phyloP scores from a whole-genome alignment of 1,140 invertebrate species.

The Drosophila ohnishii region DNA sequence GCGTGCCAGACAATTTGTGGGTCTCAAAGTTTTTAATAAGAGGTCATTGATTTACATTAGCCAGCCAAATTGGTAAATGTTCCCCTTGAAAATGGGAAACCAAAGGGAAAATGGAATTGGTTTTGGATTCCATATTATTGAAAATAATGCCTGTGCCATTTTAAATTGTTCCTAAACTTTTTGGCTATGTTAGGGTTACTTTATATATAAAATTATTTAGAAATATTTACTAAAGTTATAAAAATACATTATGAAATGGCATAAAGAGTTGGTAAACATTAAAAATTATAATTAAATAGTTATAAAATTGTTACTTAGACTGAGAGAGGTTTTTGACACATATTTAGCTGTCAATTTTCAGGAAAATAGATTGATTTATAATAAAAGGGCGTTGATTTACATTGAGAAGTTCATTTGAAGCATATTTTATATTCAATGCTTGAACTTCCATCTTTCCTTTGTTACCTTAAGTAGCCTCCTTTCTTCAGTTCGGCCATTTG shows the following conservation, averaged over 20 bases:
- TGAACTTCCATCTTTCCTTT: background rate
- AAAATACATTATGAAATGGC: background rate
- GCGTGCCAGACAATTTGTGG: slow-evolving; percentile 74
- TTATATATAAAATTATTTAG: too few species aligned
- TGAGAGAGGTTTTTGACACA: background rate
- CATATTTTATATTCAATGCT: slow-evolving; percentile 8
- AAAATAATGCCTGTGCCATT: slow-evolving; percentile 2
- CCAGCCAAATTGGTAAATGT: slow-evolving; percentile 51
- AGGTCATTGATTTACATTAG: slow-evolving; percentile 78
- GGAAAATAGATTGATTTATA: background rate
- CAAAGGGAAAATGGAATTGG: slow-evolving; percentile 23
- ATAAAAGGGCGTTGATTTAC: background rate
- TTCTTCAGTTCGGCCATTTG: background rate
- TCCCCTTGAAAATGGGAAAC: slow-evolving; percentile 18
- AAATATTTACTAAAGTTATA: background rate
- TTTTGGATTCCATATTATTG: slow-evolving; percentile 14
- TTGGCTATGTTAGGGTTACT: background rate
- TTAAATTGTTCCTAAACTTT: background rate
- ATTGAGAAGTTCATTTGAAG: background rate
- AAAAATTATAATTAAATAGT: background rate
- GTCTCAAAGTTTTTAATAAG: slow-evolving; percentile 76
- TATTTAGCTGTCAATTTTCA: background rate
- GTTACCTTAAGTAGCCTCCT: background rate
- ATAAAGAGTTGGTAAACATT: too few species aligned
- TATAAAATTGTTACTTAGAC: background rate